Conservation (phyloP, 1,140 invertebrate genomes). For the Vollenhovia emeryi region DNA sequence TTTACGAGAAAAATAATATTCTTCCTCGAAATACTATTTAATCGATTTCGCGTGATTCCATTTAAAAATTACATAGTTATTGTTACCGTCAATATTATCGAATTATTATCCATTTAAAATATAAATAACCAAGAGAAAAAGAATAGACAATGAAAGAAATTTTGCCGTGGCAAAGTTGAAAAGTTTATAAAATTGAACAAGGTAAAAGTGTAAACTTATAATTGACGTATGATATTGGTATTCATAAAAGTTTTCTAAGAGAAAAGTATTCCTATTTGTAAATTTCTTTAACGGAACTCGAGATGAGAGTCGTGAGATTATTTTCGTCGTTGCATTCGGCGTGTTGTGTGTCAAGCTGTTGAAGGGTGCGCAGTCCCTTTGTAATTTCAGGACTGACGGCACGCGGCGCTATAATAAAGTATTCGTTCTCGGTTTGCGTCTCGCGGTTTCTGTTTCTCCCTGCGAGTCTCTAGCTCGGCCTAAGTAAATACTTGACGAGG, state of each 20-base stretch:
- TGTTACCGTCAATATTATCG: too few species aligned
- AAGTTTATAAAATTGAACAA: not conserved
- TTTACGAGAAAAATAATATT: too few species aligned
- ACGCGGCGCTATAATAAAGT: slow-evolving; percentile 57
- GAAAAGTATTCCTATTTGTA: not conserved
- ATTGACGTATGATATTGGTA: not conserved
- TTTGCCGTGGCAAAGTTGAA: too few species aligned
- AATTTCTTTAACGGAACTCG: not conserved
- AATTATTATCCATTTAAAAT: too few species aligned
- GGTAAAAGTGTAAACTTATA: not conserved
- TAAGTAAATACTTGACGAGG: slow-evolving; percentile 68
- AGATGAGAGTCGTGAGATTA: not conserved
- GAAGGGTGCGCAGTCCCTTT: slow-evolving; percentile 11
- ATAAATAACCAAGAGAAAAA: too few species aligned
- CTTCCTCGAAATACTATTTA: too few species aligned
- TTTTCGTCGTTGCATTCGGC: not conserved
- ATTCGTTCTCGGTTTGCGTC: slow-evolving; percentile 26
- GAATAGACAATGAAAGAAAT: too few species aligned
- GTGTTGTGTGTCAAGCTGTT: not conserved
- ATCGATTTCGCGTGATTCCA: too few species aligned
- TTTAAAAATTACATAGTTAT: too few species aligned
- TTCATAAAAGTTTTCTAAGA: not conserved
- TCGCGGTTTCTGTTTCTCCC: slow-evolving; percentile 51
- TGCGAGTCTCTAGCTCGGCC: slow-evolving; percentile 43
- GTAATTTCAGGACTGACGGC: slow-evolving; percentile 39